Percentiles rank a stretch among this genome's conserved stretches.
Evolutionary conservation across 1,140 invertebrate species (phyloP).

Genomic region (Heliconius nattereri): DNA sequence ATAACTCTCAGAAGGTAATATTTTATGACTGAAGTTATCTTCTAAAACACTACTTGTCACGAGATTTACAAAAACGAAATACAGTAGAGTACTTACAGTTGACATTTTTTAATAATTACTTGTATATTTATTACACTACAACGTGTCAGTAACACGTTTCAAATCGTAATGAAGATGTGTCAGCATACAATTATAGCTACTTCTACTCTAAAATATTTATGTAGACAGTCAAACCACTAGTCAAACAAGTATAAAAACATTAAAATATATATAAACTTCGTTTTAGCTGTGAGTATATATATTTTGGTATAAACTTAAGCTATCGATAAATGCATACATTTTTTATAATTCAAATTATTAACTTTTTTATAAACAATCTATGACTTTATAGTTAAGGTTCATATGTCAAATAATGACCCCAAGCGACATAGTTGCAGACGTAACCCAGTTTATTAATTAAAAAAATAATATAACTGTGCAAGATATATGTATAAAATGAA

Average conservation of each 20-base stretch:
- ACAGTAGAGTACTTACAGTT: conserved; percentile 27
- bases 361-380: not conserved
- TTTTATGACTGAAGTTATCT: not conserved
- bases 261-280: not conserved
- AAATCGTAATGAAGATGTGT: conserved; percentile 63
- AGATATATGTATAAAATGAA: not conserved
- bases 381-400: not conserved
- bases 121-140: conserved; percentile 48
- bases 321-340: not conserved
- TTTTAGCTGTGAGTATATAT: conserved; percentile 19
- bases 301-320: conserved; percentile 6
- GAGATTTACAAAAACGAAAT: conserved; percentile 15
- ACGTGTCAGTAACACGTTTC: conserved; percentile 57
- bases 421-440: not conserved
- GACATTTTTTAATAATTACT: conserved; percentile 48
- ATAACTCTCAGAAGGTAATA: conserved; percentile 30
- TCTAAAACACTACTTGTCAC: conserved; percentile 21
- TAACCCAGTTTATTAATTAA: conserved; percentile 5
- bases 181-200: conserved; percentile 47
- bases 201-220: conserved; percentile 48
- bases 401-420: conserved; percentile 11
- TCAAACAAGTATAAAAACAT: conserved; percentile 63
- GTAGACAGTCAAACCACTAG: conserved; percentile 58
- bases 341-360: not conserved
- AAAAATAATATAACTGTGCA: not conserved